These are phyloP conservation scores for Lepidochitona cinerea DNA, from an alignment of 2,888 invertebrate genomes.

Conservation along the genomic window DNA sequence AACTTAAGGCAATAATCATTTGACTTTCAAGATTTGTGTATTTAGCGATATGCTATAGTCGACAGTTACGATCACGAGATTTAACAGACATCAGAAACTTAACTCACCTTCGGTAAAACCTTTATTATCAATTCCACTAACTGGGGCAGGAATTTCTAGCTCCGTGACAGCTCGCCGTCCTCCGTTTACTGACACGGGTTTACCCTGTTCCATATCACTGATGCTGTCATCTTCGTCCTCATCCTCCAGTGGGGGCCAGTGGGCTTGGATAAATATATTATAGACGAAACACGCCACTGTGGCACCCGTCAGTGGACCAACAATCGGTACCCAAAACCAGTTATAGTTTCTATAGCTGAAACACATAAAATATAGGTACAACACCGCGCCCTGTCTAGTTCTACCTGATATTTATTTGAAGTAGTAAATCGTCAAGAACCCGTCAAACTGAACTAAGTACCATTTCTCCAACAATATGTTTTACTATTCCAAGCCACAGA, in stretches of 20 bases:
- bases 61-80: too few species aligned
- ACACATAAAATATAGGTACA: too few species aligned
- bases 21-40: too few species aligned
- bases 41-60: too few species aligned
- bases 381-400: too few species aligned
- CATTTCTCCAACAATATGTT: too few species aligned
- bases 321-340: slow-evolving; percentile 73
- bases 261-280: not conserved
- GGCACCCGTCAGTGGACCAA: slow-evolving; percentile 72
- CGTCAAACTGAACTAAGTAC: too few species aligned
- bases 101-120: not conserved
- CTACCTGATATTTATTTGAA: too few species aligned
- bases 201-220: not conserved
- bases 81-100: too few species aligned
- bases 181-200: not conserved
- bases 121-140: not conserved
- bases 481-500: too few species aligned
- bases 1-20: too few species aligned
- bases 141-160: not conserved
- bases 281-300: slow-evolving; percentile 39
- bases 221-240: not conserved
- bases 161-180: not conserved
- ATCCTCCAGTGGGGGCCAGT: not conserved
- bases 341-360: slow-evolving; percentile 60
- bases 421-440: too few species aligned